Evolutionary conservation across 2,113 vertebrate species (phyloP).

Genomic region (Sander vitreus): DNA sequence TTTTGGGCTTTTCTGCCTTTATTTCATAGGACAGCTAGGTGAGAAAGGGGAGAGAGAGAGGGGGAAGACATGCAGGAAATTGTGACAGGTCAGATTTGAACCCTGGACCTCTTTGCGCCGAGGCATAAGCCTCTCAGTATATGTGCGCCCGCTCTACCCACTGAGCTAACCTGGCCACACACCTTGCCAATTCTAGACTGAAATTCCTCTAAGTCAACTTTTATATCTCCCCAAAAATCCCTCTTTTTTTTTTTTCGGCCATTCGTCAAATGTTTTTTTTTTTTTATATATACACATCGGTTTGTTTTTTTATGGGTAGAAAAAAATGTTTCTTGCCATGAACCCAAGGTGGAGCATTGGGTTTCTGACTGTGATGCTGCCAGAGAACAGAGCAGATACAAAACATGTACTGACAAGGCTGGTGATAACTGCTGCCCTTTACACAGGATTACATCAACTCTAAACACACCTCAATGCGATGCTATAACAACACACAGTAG

Average conservation of each 20-base stretch:
- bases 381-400: slow-evolving; percentile 45
- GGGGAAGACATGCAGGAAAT: too few species aligned
- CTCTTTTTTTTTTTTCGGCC: slow-evolving; percentile 15
- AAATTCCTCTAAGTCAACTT: slow-evolving; percentile 23
- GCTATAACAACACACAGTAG: neutral
- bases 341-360: slow-evolving; percentile 58
- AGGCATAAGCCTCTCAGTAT: too few species aligned
- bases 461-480: slow-evolving; percentile 19
- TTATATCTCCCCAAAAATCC: neutral
- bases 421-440: slow-evolving; percentile 58
- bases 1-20: too few species aligned
- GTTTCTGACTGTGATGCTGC: slow-evolving; percentile 56
- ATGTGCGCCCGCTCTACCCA: too few species aligned
- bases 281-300: neutral
- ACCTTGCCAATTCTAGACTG: slow-evolving; percentile 3
- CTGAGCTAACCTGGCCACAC: too few species aligned
- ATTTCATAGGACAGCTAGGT: too few species aligned
- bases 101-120: too few species aligned
- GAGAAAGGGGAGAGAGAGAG: too few species aligned
- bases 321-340: slow-evolving; percentile 49
- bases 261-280: slow-evolving; percentile 30
- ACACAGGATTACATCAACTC: slow-evolving; percentile 47
- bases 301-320: slow-evolving; percentile 47
- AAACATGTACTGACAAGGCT: slow-evolving; percentile 76
- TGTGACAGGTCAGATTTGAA: too few species aligned